Evolutionary conservation across 1,140 invertebrate species (phyloP).

Genomic region (Cecropterus lyciades): DNA sequence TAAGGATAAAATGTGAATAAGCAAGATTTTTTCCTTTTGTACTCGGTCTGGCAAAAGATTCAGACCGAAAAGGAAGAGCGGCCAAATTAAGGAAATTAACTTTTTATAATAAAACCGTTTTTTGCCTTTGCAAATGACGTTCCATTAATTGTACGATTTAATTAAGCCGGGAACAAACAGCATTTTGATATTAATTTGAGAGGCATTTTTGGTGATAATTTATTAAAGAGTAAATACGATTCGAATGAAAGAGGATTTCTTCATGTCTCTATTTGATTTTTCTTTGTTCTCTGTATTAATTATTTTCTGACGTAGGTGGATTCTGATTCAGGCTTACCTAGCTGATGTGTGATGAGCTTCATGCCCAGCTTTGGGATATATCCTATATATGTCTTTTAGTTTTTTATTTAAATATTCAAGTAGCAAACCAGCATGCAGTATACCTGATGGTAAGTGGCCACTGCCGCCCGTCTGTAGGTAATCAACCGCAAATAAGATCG

Average conservation of each 20-base stretch:
- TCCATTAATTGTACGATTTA: slow-evolving; percentile 72
- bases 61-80: slow-evolving; percentile 58
- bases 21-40: slow-evolving; percentile 59
- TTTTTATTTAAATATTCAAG: no score
- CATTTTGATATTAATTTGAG: slow-evolving; percentile 45
- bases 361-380: no score
- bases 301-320: no score
- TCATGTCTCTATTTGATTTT: not conserved
- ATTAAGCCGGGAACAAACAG: slow-evolving; percentile 60
- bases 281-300: not conserved
- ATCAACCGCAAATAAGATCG: no score
- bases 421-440: no score
- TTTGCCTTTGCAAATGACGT: slow-evolving; percentile 70
- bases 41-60: slow-evolving; percentile 56
- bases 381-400: no score
- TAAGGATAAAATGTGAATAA: slow-evolving; percentile 58
- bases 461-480: no score
- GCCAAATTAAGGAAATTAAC: slow-evolving; percentile 76
- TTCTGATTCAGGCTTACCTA: no score
- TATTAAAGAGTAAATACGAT: slow-evolving; percentile 8
- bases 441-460: no score
- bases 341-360: no score
- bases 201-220: slow-evolving; percentile 26
- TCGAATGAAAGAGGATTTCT: not conserved
- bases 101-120: slow-evolving; percentile 65